Conservation (phyloP, 2,888 invertebrate genomes). For the Norana najaformis region DNA sequence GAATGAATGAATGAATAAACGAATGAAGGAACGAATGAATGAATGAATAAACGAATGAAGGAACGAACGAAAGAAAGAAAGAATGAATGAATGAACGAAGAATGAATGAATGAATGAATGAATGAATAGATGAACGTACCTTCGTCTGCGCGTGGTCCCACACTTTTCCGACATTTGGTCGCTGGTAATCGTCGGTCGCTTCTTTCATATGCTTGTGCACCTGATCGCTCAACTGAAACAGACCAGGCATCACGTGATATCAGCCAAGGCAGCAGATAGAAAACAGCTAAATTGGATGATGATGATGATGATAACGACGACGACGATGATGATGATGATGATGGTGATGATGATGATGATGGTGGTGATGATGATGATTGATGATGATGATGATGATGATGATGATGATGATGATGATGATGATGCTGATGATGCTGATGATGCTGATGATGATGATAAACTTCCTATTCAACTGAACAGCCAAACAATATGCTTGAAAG, state of each 20-base stretch:
- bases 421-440: background rate
- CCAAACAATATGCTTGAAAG: too few relatives aligned
- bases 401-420: background rate
- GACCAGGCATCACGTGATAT: background rate
- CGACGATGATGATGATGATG: background rate
- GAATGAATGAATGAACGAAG: too few relatives aligned
- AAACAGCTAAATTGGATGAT: background rate
- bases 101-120: too few relatives aligned
- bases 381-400: too few relatives aligned
- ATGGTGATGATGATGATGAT: background rate
- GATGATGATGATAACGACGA: too few relatives aligned
- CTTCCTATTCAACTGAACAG: background rate
- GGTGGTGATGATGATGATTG: background rate
- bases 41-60: too few relatives aligned
- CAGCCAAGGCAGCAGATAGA: background rate
- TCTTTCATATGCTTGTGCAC: background rate
- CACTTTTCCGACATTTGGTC: background rate
- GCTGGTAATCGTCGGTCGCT: background rate
- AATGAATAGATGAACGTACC: too few relatives aligned
- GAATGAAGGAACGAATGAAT: too few relatives aligned
- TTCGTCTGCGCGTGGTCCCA: background rate
- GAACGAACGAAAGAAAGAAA: too few relatives aligned
- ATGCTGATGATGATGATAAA: conserved; percentile 15
- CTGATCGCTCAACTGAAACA: background rate
- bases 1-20: too few relatives aligned